phyloP scores from a whole-genome alignment of 2,797 vertebrate genomes.

The Dryobates pubescens region DNA sequence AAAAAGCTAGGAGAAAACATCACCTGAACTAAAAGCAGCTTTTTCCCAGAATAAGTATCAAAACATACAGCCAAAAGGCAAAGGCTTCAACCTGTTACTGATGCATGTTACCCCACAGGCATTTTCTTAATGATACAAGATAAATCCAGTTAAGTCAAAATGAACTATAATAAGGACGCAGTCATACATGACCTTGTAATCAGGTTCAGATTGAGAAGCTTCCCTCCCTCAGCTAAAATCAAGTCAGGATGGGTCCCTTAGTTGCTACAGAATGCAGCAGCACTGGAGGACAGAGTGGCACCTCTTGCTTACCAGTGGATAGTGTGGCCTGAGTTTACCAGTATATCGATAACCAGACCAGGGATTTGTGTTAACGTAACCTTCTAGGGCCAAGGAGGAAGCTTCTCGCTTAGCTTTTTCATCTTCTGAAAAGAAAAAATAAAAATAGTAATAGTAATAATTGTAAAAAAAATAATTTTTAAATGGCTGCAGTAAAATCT shows the following conservation, averaged over 20 bases:
- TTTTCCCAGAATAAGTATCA: background rate
- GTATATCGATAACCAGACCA: constrained; percentile 97
- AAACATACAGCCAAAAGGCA: background rate
- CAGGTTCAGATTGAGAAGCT: background rate
- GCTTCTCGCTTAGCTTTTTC: constrained; percentile 90
- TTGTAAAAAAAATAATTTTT: background rate
- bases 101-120: background rate
- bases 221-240: background rate
- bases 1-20: background rate
- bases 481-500: background rate
- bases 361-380: constrained; percentile 93
- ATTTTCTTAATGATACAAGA: background rate
- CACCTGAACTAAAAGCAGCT: background rate
- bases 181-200: background rate
- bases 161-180: background rate
- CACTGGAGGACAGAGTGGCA: background rate
- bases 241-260: background rate
- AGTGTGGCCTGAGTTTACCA: constrained; percentile 93
- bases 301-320: constrained; percentile 88
- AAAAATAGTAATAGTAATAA: background rate
- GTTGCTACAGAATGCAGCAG: background rate
- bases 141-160: background rate
- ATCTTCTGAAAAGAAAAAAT: constrained; percentile 82
- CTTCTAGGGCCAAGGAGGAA: constrained; percentile 88
- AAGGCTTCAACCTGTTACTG: background rate